phyloP scores from a whole-genome alignment of 2,888 invertebrate species.

The Xanthorhoe spadicearia region DNA sequence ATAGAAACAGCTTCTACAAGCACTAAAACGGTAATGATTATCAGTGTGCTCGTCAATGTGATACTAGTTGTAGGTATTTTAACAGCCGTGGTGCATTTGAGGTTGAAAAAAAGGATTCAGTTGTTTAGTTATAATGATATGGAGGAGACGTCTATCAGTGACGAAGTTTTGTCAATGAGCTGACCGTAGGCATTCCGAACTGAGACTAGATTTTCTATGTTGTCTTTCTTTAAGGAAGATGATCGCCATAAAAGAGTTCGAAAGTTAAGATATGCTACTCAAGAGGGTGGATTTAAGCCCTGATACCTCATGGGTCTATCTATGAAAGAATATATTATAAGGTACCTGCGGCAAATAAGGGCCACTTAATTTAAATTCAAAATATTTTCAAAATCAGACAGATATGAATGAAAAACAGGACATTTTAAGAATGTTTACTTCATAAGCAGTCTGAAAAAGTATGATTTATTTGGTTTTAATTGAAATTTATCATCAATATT shows the following conservation, averaged over 20 bases:
- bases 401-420: too few species aligned
- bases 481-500: too few species aligned
- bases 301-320: too few species aligned
- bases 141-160: constrained; percentile 55
- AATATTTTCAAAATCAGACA: too few species aligned
- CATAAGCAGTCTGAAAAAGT: too few species aligned
- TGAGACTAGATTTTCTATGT: constrained; percentile 4
- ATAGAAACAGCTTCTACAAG: constrained; percentile 28
- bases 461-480: too few species aligned
- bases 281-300: not conserved
- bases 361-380: too few species aligned
- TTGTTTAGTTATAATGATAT: constrained; percentile 56
- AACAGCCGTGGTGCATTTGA: constrained; percentile 51
- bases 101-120: constrained; percentile 58
- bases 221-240: not conserved
- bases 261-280: not conserved
- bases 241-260: not conserved
- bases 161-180: constrained; percentile 53
- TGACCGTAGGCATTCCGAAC: constrained; percentile 19
- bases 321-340: too few species aligned
- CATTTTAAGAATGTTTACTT: too few species aligned
- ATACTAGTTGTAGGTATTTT: constrained; percentile 54
- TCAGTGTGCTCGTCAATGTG: constrained; percentile 65
- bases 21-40: constrained; percentile 51
- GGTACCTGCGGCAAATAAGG: too few species aligned